A percentile compares a stretch with the other conserved stretches of the same genome.
Evolutionary conservation across 2,113 vertebrate genomes (phyloP).

Genomic region (Pheucticus melanocephalus): DNA sequence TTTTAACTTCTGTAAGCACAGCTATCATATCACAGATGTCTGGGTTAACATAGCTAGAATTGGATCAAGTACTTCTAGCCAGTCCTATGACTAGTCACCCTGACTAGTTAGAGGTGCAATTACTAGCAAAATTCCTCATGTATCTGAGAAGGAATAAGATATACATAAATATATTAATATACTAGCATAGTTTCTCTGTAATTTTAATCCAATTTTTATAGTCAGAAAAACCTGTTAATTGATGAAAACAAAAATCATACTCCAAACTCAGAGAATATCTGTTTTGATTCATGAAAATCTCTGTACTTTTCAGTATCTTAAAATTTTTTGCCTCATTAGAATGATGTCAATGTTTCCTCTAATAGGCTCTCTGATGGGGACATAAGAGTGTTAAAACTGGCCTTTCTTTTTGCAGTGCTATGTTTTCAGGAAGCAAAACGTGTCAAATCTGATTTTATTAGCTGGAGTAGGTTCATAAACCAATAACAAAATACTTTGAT

Average conservation of each 20-base stretch:
- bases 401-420: neutral
- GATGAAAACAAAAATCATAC: neutral
- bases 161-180: neutral
- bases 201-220: neutral
- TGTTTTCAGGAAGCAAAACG: neutral
- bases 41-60: neutral
- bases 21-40: neutral
- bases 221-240: neutral
- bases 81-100: neutral
- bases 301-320: neutral
- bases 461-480: neutral
- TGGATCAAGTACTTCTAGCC: neutral
- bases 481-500: neutral
- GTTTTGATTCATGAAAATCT: neutral
- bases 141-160: neutral
- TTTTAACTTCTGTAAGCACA: neutral
- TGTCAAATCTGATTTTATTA: neutral
- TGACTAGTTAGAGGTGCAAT: neutral
- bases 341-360: neutral
- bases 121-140: neutral
- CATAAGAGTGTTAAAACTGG: neutral
- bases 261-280: neutral
- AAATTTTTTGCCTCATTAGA: neutral
- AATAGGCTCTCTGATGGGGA: neutral
- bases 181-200: neutral